Evolutionary conservation across 2,888 invertebrate genomes (phyloP), one percentile per base, ranked within the genome.

Genomic region (Penaeus monodon): DNA sequence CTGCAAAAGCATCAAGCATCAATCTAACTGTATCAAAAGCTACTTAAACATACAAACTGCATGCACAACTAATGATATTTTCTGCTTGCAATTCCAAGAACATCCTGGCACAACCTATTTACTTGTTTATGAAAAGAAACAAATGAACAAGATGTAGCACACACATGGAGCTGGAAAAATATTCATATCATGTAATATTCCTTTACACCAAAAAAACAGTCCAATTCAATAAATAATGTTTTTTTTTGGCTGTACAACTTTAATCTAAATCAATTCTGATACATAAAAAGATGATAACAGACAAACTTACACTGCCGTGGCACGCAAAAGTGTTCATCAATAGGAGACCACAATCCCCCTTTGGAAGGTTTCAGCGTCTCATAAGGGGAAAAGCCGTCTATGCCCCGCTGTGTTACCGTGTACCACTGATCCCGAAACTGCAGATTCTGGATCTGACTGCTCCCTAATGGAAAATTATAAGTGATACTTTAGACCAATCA

Each of bases 371-470:
- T 91, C 27, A 92, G 88, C 91, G 93, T 92, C 91, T 94, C 94
- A 90, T 93, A 92, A 3, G 93, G 93, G 3, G 93, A 93, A 90
- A 94, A 94, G 3, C 94, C 94, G 44, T 92, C 91, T 33, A 94
- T 93, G 4, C 93, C 93, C 91, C 93, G 93, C 90, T 93, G 93
- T 0, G 93, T 93, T 8, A 94, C 92, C 91, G 94, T 92, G 89
- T 92, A 93, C 94, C 94, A 94, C 70, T 93, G 93, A 80, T 93
- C 93, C 44, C 94, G 92, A 91, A 94, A 94, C 88, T 93, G 93
- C 12, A 94, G 91, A 89, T 94, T 93, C 91, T 94, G 93, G 82
- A 94, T 93, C 91, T 93, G 92, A 68, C 93, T 93, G 90, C 94
- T 94, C 0, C 91, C 91, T 91, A 80, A n/a, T 22, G 79, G 76